Conservation (phyloP, 1,140 invertebrate genomes). For the Megalopta genalis region DNA sequence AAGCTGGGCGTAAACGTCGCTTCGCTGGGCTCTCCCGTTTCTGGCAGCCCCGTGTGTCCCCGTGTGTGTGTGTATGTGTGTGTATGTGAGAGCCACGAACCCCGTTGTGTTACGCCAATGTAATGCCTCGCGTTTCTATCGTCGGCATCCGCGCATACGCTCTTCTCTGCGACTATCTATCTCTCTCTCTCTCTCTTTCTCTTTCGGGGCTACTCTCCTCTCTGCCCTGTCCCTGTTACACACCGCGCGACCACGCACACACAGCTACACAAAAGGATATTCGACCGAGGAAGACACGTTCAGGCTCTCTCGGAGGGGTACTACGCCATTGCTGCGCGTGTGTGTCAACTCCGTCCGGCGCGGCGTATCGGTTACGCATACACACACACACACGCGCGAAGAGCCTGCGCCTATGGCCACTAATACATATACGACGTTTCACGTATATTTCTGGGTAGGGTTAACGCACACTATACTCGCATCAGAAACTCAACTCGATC, state of each 20-base stretch:
- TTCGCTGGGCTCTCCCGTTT: background rate
- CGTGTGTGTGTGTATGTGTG: background rate
- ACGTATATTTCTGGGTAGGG: conserved; percentile 17
- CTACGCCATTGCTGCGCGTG: conserved; percentile 39
- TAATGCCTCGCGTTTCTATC: conserved; percentile 13
- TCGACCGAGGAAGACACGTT: conserved; percentile 19
- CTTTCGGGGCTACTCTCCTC: too few species aligned
- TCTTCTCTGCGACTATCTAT: background rate
- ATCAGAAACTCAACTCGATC: conserved; percentile 44
- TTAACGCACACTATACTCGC: conserved; percentile 9
- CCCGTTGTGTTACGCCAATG: background rate
- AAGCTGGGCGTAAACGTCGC: conserved; percentile 39
- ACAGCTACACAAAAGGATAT: conserved; percentile 23
- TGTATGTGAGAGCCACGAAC: background rate
- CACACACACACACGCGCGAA: background rate
- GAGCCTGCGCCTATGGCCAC: conserved; percentile 37
- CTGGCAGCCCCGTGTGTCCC: background rate
- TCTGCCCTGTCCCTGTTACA: conserved; percentile 14
- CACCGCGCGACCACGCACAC: conserved; percentile 10
- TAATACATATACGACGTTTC: conserved; percentile 15
- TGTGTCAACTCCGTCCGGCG: conserved; percentile 30
- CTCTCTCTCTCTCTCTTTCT: too few species aligned
- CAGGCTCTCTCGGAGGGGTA: conserved; percentile 19
- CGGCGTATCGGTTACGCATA: conserved; percentile 40
- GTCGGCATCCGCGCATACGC: background rate